phyloP scores from a whole-genome alignment of 2,797 vertebrate species.

The Enoplosus armatus region DNA sequence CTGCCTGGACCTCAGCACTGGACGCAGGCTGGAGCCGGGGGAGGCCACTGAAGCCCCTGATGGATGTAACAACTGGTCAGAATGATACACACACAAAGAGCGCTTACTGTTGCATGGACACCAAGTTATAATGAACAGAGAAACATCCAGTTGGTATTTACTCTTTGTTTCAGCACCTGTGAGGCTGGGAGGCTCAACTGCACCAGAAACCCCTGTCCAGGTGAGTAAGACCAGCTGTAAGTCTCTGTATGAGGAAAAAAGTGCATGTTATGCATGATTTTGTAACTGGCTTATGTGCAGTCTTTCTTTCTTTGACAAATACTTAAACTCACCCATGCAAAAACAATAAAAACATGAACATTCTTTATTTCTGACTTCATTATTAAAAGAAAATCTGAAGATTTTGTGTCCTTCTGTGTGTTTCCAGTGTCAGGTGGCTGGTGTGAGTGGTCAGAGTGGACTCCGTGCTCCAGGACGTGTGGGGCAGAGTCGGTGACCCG shows the following conservation, averaged over 20 bases:
- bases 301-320: background rate
- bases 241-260: background rate
- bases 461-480: conserved; percentile 89
- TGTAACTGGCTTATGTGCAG: background rate
- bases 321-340: background rate
- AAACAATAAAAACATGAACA: background rate
- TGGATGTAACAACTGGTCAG: conserved; percentile 93
- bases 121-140: background rate
- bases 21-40: conserved; percentile 78
- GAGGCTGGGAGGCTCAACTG: conserved; percentile 85
- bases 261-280: background rate
- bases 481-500: conserved; percentile 85
- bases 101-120: background rate
- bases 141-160: background rate
- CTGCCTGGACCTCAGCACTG: conserved; percentile 87
- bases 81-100: background rate
- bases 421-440: conserved; percentile 86
- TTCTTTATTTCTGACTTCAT: background rate
- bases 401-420: background rate
- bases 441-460: conserved; percentile 92
- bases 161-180: conserved; percentile 87
- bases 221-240: conserved; percentile 69
- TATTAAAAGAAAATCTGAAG: background rate
- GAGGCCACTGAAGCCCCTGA: conserved; percentile 71
- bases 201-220: conserved; percentile 84